Base-by-base conservation (phyloP, 23 tunicate species). In the Corella eumyota region DNA sequence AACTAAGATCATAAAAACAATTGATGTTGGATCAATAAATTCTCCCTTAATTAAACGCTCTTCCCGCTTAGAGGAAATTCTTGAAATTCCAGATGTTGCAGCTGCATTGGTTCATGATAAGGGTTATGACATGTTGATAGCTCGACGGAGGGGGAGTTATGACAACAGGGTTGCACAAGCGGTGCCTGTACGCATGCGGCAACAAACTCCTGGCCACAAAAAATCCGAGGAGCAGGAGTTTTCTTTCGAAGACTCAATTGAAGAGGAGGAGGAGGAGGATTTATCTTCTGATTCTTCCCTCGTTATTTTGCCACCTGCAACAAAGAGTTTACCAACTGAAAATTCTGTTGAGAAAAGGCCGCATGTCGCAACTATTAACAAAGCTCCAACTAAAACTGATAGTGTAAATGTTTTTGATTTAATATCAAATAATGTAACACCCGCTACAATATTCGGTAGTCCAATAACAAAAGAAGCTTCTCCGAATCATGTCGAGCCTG, bases 31-130 rank as follows among this genome's bases (percentile, higher is more conserved):
- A 25, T 11, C 64, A 20, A 29, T 56, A 29, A 84, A 69, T 62
- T 84, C 94, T n/a, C 94, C 94, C 50, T 50, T 84, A 32, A 67
- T 84, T 7, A 80, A 76, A 25, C 56, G 94, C 23, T 55, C 78
- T 21, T 76, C 84, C 1, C 72, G 81, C 56, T 40, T 84, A 6
- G 94, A 76, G 3, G 60, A 84, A 57, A 75, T 84, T 20, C 71
- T 84, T 15, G 80, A 79, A 25, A 84, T 84, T 40, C 94, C 94
- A 11, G 94, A 84, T 36, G 94, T 84, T 0, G 81, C 81, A 29
- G 94, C 94, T 15, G 94, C 94, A 2, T 46, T 84, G 32, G 85
- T 68, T 32, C 65, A 37, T 28, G 75, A 69, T 37, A 75, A 68
- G 40, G 75, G 85, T 19, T 69, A 78, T 50, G 73, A 75, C 49